These are phyloP conservation scores for Troides oblongomaculatus DNA, from an alignment of 2,888 invertebrate genomes.

Conservation along the genomic window DNA sequence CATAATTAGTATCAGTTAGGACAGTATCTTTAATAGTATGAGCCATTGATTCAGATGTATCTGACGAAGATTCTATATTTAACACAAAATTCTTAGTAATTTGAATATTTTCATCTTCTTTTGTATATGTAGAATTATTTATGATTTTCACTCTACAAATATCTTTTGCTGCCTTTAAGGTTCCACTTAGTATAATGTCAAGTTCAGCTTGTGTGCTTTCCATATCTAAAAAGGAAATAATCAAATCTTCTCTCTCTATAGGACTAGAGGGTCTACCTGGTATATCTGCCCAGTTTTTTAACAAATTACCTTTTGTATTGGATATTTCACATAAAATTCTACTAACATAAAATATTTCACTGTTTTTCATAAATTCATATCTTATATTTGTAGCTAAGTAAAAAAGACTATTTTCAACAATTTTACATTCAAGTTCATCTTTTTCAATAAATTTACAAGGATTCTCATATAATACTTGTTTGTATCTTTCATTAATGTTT, in stretches of 20 bases:
- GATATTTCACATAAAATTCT: constrained; percentile 65
- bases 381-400: constrained; percentile 50
- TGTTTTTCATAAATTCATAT: constrained; percentile 52
- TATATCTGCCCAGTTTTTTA: constrained; percentile 82
- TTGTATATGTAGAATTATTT: background rate
- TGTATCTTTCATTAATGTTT: constrained; percentile 57
- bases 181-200: constrained; percentile 61
- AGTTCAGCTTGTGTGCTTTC: constrained; percentile 60
- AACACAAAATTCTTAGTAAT: background rate
- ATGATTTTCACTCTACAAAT: constrained; percentile 37
- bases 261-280: constrained; percentile 83
- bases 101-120: background rate
- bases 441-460: constrained; percentile 36
- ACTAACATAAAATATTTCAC: constrained; percentile 66
- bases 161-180: constrained; percentile 48
- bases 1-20: background rate
- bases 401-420: constrained; percentile 39
- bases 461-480: constrained; percentile 56
- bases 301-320: constrained; percentile 65
- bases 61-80: background rate
- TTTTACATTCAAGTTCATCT: constrained; percentile 23
- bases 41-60: background rate
- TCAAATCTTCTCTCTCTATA: constrained; percentile 35
- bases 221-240: constrained; percentile 54
- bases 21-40: background rate